phyloP scores from a whole-genome alignment of 2,797 vertebrate species.

The Myioborus miniatus region DNA sequence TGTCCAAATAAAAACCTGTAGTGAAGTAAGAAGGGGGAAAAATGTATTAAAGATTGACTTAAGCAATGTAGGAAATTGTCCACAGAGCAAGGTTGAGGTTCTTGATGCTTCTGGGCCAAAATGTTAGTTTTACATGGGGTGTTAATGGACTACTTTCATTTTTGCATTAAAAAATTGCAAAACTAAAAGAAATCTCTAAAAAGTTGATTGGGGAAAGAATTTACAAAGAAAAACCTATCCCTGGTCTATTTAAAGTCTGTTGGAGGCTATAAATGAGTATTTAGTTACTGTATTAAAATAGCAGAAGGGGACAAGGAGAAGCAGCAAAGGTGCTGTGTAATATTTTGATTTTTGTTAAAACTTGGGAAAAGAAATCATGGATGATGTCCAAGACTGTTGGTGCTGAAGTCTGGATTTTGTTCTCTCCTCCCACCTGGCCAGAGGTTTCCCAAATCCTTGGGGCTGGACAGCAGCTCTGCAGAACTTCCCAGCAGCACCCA shows the following conservation, averaged over 20 bases:
- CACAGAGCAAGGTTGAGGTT: not conserved
- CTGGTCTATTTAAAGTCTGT: not conserved
- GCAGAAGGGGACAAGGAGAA: not conserved
- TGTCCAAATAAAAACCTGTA: not conserved
- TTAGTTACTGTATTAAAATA: not conserved
- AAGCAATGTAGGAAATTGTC: not conserved
- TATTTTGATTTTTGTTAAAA: not conserved
- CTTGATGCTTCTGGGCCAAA: not conserved
- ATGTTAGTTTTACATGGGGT: not conserved
- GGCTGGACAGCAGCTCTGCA: fast-evolving
- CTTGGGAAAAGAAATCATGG: not conserved
- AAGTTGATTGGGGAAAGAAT: not conserved
- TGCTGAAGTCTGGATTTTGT: not conserved
- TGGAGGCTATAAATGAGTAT: not conserved
- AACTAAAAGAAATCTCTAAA: not conserved
- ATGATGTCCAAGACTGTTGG: not conserved
- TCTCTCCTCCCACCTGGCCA: not conserved
- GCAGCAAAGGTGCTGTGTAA: not conserved
- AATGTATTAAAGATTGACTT: fast-evolving
- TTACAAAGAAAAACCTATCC: not conserved
- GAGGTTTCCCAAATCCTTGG: not conserved
- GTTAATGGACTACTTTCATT: not conserved
- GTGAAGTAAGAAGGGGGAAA: not conserved
- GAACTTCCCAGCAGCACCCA: not conserved
- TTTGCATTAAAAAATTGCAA: not conserved